phyloP scores from a whole-genome alignment of 2,113 vertebrate genomes.

The Proteles cristata region DNA sequence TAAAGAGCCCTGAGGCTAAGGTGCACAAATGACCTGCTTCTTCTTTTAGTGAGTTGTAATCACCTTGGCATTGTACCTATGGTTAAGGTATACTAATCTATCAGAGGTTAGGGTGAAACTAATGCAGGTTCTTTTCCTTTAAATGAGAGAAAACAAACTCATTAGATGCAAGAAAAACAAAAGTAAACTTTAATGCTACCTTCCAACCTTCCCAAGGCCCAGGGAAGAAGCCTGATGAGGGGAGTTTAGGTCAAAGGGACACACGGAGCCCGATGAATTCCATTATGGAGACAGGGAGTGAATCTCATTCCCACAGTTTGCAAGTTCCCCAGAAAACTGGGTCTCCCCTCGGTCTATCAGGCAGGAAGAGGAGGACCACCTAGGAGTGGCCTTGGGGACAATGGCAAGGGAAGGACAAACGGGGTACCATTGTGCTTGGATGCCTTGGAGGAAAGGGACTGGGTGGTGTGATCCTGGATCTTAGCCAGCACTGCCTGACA shows the following conservation, averaged over 20 bases:
- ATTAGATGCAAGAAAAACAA: neutral
- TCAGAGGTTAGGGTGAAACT: neutral
- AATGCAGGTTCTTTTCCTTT: neutral
- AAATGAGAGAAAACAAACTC: neutral
- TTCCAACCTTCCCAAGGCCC: neutral
- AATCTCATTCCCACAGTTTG: neutral
- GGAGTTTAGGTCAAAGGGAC: neutral
- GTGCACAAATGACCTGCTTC: neutral
- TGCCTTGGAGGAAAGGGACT: neutral
- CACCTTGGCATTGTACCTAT: neutral
- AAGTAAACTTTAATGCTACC: neutral
- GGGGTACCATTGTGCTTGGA: neutral
- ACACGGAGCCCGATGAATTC: neutral
- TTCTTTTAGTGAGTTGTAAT: neutral
- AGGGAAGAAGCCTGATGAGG: neutral
- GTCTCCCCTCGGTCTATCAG: neutral
- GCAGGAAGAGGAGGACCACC: neutral
- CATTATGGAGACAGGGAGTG: neutral
- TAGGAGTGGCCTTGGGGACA: neutral
- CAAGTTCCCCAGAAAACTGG: neutral
- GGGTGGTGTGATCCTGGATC: neutral
- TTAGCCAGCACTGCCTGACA: neutral
- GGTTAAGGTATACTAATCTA: neutral
- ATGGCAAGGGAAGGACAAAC: neutral
- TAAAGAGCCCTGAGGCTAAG: neutral